Percentiles rank a stretch among this genome's conserved stretches.
phyloP scores from a whole-genome alignment of 1,140 invertebrate species.

The Drosophila suzukii region DNA sequence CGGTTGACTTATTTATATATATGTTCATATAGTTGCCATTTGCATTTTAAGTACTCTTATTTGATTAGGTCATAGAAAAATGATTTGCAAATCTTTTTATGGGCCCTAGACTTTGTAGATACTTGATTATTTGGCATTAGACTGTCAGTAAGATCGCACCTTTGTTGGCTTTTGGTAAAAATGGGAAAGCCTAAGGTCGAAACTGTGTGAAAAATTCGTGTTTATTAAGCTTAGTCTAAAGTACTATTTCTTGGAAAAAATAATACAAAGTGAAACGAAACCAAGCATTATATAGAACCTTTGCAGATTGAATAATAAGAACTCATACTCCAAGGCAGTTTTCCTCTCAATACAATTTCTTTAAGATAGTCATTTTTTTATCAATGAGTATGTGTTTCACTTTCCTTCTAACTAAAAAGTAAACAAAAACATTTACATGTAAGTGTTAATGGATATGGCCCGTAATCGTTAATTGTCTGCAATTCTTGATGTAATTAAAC shows the following conservation, averaged over 20 bases:
- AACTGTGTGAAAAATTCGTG: neutral
- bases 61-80: conserved; percentile 14
- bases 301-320: neutral
- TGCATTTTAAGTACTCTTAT: conserved; percentile 27
- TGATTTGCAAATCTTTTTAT: conserved; percentile 13
- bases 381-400: conserved; percentile 1
- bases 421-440: conserved; percentile 1
- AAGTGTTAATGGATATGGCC: conserved; percentile 23
- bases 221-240: neutral
- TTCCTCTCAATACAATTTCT: neutral
- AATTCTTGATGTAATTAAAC: conserved; percentile 25
- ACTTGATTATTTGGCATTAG: neutral
- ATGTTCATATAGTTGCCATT: conserved; percentile 18
- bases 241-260: neutral
- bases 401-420: conserved; percentile 5
- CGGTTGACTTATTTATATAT: conserved; percentile 12
- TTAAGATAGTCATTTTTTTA: neutral
- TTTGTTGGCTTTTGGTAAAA: conserved; percentile 12
- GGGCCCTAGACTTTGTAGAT: conserved; percentile 3
- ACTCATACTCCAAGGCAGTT: neutral
- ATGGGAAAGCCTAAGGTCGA: neutral
- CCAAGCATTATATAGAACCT: no score
- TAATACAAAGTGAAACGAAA: neutral
- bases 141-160: conserved; percentile 11
- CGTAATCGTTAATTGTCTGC: conserved; percentile 12